phyloP scores from a whole-genome alignment of 2,888 invertebrate genomes.

The Cheilosia soror region DNA sequence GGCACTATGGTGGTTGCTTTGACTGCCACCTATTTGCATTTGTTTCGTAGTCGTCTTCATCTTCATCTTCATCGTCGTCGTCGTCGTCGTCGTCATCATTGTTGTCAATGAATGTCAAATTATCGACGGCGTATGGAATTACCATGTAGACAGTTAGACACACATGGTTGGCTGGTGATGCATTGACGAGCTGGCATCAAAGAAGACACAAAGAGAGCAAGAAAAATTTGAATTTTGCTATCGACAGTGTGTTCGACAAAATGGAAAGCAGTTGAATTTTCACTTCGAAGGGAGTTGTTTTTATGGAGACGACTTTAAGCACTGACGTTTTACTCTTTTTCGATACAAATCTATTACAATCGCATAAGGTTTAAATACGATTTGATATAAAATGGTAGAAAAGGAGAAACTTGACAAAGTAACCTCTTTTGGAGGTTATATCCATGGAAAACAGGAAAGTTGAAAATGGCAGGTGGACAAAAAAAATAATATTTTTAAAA shows the following conservation, averaged over 20 bases:
- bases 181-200: constrained; percentile 45
- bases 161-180: constrained; percentile 59
- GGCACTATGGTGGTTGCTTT: constrained; percentile 27
- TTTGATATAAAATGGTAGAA: no score
- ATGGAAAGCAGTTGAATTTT: background rate
- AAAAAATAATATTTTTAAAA: no score
- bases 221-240: constrained; percentile 13
- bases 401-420: no score
- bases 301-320: background rate
- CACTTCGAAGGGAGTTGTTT: background rate
- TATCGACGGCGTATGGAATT: constrained; percentile 65
- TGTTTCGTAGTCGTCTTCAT: constrained; percentile 14
- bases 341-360: no score
- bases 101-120: constrained; percentile 68
- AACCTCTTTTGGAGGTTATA: no score
- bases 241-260: constrained; percentile 24
- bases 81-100: constrained; percentile 24
- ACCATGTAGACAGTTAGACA: constrained; percentile 33
- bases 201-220: constrained; percentile 50
- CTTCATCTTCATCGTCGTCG: constrained; percentile 9
- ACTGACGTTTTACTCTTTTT: no score
- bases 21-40: constrained; percentile 52
- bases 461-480: no score
- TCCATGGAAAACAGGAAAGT: no score
- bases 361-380: no score